phyloP scores from a whole-genome alignment of 2,797 vertebrate genomes.

The Eupleurogrammus muticus region DNA sequence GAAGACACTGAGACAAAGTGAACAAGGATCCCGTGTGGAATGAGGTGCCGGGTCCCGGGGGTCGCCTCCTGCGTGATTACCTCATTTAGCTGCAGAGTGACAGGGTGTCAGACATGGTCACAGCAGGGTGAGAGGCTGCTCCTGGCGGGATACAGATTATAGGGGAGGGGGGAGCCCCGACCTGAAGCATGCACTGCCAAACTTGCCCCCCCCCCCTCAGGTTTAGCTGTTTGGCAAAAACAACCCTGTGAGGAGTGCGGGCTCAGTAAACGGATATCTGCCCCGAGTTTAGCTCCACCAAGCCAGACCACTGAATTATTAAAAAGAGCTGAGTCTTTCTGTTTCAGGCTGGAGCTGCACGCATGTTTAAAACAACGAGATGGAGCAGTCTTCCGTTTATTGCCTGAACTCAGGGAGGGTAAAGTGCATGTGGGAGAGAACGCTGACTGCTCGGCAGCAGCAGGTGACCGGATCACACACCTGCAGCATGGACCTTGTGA shows the following conservation, averaged over 20 bases:
- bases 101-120: slow-evolving; percentile 70
- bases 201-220: slow-evolving; percentile 19
- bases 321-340: slow-evolving; percentile 73
- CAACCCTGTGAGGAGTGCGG: slow-evolving; percentile 43
- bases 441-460: slow-evolving; percentile 6
- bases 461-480: slow-evolving; percentile 32
- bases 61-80: slow-evolving; percentile 65
- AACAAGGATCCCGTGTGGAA: slow-evolving; percentile 49
- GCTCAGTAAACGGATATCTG: slow-evolving; percentile 70
- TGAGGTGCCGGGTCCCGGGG: slow-evolving; percentile 38
- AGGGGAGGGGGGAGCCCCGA: slow-evolving; percentile 25
- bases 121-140: slow-evolving; percentile 72
- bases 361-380: slow-evolving; percentile 28
- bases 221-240: slow-evolving; percentile 65
- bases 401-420: slow-evolving; percentile 6
- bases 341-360: slow-evolving; percentile 56
- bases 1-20: slow-evolving; percentile 37
- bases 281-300: slow-evolving; percentile 49
- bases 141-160: slow-evolving; percentile 45
- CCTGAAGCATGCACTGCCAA: slow-evolving; percentile 21
- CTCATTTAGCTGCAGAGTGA: slow-evolving; percentile 67
- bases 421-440: not conserved
- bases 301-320: slow-evolving; percentile 86
- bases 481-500: slow-evolving; percentile 36
- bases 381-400: slow-evolving; percentile 34